Percentiles rank a stretch among this genome's conserved stretches.
phyloP scores from a whole-genome alignment of 2,797 vertebrate genomes.

The Pipistrellus pygmaeus region DNA sequence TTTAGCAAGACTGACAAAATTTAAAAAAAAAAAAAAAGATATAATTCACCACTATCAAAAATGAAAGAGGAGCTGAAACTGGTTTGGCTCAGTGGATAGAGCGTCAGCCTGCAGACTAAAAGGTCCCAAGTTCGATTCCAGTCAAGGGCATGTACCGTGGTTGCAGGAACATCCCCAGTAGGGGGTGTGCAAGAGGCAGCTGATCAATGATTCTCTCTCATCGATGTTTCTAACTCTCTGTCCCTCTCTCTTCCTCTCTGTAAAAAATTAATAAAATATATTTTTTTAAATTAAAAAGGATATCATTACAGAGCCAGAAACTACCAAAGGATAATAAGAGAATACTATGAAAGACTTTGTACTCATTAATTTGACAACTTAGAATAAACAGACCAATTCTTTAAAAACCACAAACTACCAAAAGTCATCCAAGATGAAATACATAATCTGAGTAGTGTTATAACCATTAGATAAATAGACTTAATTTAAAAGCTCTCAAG shows the following conservation, averaged over 20 bases:
- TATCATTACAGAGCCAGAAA: neutral
- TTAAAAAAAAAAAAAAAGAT: neutral
- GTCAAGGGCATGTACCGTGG: too few relatives aligned
- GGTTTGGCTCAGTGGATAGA: too few relatives aligned
- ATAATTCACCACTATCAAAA: neutral
- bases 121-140: too few relatives aligned
- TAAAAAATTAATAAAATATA: too few relatives aligned
- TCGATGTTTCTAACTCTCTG: too few relatives aligned
- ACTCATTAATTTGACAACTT: neutral
- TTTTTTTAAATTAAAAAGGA: neutral
- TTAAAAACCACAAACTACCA: neutral
- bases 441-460: neutral
- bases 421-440: neutral
- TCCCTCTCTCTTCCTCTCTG: too few relatives aligned
- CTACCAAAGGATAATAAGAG: neutral
- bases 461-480: neutral
- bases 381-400: neutral
- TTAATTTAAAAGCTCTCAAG: neutral
- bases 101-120: too few relatives aligned
- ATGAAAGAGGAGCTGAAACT: neutral
- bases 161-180: too few relatives aligned
- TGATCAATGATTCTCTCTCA: too few relatives aligned
- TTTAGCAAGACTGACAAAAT: neutral
- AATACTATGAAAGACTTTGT: neutral
- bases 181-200: too few relatives aligned